phyloP scores from a whole-genome alignment of 2,113 vertebrate species.

The Petroica traversi region DNA sequence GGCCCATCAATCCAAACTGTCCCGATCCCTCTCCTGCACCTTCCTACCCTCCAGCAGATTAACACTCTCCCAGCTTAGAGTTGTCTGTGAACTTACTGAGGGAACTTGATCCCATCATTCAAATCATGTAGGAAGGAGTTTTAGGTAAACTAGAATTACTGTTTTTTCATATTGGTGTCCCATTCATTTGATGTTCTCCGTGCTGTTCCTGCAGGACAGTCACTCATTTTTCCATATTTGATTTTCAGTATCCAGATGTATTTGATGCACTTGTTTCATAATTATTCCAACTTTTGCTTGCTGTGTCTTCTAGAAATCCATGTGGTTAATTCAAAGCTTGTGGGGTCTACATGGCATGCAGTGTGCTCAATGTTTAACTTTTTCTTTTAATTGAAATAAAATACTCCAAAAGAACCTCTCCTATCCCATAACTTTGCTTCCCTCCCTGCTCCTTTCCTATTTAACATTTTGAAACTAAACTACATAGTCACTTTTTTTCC shows the following conservation, averaged over 20 bases:
- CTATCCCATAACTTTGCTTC: background rate
- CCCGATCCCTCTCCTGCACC: background rate
- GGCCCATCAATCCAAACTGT: background rate
- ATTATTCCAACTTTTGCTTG: background rate
- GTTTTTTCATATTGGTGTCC: background rate
- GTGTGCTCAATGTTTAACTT: background rate
- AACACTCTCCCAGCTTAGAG: background rate
- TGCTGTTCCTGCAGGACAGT: background rate
- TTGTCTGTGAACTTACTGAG: background rate
- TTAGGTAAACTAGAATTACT: background rate
- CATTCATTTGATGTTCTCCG: background rate
- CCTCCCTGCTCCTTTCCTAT: background rate
- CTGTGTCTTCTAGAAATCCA: background rate
- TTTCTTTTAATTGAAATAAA: background rate
- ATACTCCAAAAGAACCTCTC: background rate
- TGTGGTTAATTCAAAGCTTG: background rate
- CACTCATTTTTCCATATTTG: background rate
- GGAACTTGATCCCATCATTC: background rate
- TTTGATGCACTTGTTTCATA: background rate
- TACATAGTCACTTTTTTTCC: background rate
- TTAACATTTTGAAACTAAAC: background rate
- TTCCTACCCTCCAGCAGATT: background rate
- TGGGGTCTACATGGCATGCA: background rate
- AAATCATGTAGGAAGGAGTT: background rate
- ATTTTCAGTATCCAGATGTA: background rate